Percentiles rank a stretch among this genome's conserved stretches.
Evolutionary conservation across 2,797 vertebrate genomes (phyloP).

Genomic region (Phoebastria nigripes): DNA sequence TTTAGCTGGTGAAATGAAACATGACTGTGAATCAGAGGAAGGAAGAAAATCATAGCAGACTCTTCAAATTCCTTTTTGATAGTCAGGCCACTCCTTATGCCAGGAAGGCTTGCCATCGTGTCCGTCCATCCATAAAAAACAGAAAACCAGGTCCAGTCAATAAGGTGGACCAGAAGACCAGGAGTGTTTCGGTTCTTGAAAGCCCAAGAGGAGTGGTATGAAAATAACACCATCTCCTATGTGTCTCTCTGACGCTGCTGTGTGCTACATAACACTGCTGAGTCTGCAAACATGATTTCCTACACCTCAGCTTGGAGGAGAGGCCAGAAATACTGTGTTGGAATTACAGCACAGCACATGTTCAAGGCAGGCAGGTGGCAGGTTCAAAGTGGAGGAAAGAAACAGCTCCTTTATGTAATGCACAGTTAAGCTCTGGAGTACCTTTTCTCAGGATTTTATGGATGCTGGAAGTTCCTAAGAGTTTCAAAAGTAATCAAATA

Average conservation of each 20-base stretch:
- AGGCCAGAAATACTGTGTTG: background rate
- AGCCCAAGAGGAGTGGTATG: background rate
- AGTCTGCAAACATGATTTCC: background rate
- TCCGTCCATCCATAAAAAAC: background rate
- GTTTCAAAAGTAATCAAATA: background rate
- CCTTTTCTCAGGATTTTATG: background rate
- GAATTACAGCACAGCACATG: background rate
- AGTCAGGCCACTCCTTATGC: background rate
- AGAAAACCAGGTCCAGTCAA: background rate
- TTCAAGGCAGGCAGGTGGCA: background rate
- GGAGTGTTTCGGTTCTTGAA: background rate
- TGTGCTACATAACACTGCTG: background rate
- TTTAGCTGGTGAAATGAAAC: slow-evolving; percentile 30
- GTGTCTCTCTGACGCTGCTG: background rate
- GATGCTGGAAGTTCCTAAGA: background rate
- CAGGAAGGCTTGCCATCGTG: background rate
- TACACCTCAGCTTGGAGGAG: background rate
- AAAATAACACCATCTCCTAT: background rate
- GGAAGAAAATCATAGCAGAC: background rate
- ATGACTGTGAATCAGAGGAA: background rate
- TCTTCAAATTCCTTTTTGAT: background rate
- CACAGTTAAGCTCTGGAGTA: background rate
- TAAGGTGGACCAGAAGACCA: background rate
- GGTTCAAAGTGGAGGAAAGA: background rate
- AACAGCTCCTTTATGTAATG: background rate